Conservation (phyloP, 2,113 vertebrate species). For the Thamnophis sirtalis region DNA sequence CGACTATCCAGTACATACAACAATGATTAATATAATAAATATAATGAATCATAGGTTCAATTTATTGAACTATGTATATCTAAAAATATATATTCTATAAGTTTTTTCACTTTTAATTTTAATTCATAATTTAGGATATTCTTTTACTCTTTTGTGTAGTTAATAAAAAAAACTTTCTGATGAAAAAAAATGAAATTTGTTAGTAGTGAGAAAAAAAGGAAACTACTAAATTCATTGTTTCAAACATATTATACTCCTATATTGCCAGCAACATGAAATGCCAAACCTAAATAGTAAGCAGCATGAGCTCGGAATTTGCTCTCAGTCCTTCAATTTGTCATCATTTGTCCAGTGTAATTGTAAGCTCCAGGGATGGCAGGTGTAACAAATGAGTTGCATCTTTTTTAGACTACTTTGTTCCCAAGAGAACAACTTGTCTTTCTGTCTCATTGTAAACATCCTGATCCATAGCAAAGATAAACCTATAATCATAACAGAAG, state of each 20-base stretch:
- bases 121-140: not conserved
- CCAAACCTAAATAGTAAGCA: constrained; percentile 21
- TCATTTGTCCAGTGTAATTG: constrained; percentile 53
- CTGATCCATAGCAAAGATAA: constrained; percentile 17
- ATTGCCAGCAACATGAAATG: constrained; percentile 25
- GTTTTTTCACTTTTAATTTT: not conserved
- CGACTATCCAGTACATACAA: not conserved
- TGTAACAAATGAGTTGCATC: constrained; percentile 52
- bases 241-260: constrained; percentile 32
- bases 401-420: constrained; percentile 38
- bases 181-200: not conserved
- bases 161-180: not conserved
- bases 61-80: not conserved
- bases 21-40: not conserved
- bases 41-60: not conserved
- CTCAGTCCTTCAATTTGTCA: constrained; percentile 54
- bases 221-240: constrained; percentile 2
- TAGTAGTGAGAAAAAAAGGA: not conserved
- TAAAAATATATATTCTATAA: not conserved
- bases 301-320: constrained; percentile 37
- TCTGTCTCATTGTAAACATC: constrained; percentile 43
- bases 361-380: constrained; percentile 33
- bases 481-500: not conserved
- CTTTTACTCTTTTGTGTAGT: not conserved
- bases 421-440: constrained; percentile 44